Evolutionary conservation across 2,888 invertebrate species (phyloP).

Genomic region (Scaptomyza tumidula): DNA sequence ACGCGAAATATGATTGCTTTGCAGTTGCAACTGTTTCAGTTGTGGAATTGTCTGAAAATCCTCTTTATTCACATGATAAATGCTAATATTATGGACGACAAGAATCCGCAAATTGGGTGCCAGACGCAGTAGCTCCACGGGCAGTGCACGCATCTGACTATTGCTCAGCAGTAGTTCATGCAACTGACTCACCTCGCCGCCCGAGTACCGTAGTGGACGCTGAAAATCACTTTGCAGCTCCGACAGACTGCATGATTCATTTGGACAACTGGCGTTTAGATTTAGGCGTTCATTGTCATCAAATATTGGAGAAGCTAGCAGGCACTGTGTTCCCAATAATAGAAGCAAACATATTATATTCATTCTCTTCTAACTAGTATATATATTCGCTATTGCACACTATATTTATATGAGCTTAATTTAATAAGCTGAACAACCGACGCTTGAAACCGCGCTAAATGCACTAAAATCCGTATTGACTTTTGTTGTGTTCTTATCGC

Average conservation of each 20-base stretch:
- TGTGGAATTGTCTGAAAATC: constrained; percentile 58
- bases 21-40: constrained; percentile 66
- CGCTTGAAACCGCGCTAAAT: constrained; percentile 37
- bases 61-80: constrained; percentile 50
- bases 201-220: constrained; percentile 35
- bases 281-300: constrained; percentile 50
- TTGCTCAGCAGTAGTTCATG: constrained; percentile 62
- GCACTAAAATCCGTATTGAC: constrained; percentile 33
- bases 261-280: constrained; percentile 65
- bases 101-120: constrained; percentile 75
- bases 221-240: constrained; percentile 39
- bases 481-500: constrained; percentile 39
- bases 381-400: constrained; percentile 9
- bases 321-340: constrained; percentile 9
- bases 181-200: constrained; percentile 37
- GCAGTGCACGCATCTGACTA: constrained; percentile 61
- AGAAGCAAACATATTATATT: constrained; percentile 15
- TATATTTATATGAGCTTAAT: constrained; percentile 5
- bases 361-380: constrained; percentile 30
- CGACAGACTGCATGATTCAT: constrained; percentile 52
- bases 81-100: constrained; percentile 71
- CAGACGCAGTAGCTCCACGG: constrained; percentile 61
- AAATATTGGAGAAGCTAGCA: constrained; percentile 13
- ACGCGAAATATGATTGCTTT: constrained; percentile 67
- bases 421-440: constrained; percentile 32